These are phyloP conservation scores for Caenorhabditis tropicalis DNA, from an alignment of 1,140 invertebrate species.

Conservation along the genomic window DNA sequence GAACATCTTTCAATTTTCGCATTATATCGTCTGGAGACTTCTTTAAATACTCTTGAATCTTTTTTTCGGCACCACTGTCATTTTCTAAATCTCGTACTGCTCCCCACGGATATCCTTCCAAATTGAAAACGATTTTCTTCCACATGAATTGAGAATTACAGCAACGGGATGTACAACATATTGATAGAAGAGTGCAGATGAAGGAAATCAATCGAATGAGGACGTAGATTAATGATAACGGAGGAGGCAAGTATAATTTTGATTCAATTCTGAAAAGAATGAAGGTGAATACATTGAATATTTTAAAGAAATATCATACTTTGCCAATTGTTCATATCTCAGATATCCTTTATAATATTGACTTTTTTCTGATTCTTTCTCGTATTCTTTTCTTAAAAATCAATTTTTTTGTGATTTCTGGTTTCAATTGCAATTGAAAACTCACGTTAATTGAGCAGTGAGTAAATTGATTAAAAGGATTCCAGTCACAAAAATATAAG, in stretches of 20 bases:
- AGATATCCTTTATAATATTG: conserved; percentile 15
- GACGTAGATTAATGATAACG: neutral
- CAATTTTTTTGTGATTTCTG: neutral
- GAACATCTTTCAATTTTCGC: neutral
- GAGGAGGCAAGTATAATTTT: neutral
- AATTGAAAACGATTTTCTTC: neutral
- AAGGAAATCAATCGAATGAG: neutral
- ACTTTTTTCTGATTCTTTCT: conserved; percentile 3
- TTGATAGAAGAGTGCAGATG: neutral
- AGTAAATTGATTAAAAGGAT: neutral
- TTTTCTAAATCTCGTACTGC: neutral
- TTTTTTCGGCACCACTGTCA: neutral
- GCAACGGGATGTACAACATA: neutral
- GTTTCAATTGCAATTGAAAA: no score
- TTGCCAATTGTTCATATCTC: conserved; percentile 7
- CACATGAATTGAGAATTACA: neutral
- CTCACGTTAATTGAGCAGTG: conserved; percentile 12
- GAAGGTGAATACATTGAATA: neutral
- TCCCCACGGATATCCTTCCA: conserved; percentile 3
- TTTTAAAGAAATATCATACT: neutral
- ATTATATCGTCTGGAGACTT: neutral
- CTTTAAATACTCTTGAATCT: neutral
- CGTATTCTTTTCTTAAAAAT: conserved; percentile 15
- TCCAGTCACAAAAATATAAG: conserved; percentile 31
- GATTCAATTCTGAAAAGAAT: neutral